Conservation (phyloP, 2,888 invertebrate species). For the Mesorhabditis sp. region DNA sequence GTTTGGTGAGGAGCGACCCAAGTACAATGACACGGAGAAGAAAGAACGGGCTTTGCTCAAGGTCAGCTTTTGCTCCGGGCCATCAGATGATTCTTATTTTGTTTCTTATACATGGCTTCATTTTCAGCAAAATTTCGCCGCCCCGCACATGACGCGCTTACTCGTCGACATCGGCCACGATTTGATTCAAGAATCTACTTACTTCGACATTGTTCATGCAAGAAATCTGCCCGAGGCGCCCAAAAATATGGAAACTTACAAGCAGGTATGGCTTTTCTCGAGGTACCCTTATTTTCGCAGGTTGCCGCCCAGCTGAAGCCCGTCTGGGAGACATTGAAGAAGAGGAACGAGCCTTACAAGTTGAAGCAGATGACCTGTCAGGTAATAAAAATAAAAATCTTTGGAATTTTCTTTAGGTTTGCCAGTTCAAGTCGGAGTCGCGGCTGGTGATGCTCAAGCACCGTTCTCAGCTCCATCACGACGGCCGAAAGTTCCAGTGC, state of each 20-base stretch:
- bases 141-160: conserved; percentile 52
- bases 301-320: conserved; percentile 55
- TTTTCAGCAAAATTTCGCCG: conserved; percentile 22
- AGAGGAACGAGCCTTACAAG: conserved; percentile 51
- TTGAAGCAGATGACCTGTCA: conserved; percentile 35
- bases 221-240: conserved; percentile 54
- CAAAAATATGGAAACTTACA: conserved; percentile 55
- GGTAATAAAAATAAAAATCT: conserved; percentile 13
- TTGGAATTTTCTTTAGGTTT: conserved; percentile 23
- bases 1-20: conserved; percentile 51
- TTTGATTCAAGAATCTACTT: conserved; percentile 54
- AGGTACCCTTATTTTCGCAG: conserved; percentile 16
- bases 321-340: conserved; percentile 51
- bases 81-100: neutral
- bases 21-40: conserved; percentile 46
- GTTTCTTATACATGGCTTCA: neutral
- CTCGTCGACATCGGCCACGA: conserved; percentile 55
- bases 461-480: conserved; percentile 41
- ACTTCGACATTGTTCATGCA: conserved; percentile 55
- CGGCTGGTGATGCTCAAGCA: conserved; percentile 38
- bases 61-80: conserved; percentile 5
- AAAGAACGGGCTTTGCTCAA: conserved; percentile 42
- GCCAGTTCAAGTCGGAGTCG: conserved; percentile 53
- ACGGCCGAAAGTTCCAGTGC: conserved; percentile 43
- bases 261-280: conserved; percentile 31